Base-by-base conservation (phyloP, 2,113 vertebrate genomes). In the Raja brachyura region DNA sequence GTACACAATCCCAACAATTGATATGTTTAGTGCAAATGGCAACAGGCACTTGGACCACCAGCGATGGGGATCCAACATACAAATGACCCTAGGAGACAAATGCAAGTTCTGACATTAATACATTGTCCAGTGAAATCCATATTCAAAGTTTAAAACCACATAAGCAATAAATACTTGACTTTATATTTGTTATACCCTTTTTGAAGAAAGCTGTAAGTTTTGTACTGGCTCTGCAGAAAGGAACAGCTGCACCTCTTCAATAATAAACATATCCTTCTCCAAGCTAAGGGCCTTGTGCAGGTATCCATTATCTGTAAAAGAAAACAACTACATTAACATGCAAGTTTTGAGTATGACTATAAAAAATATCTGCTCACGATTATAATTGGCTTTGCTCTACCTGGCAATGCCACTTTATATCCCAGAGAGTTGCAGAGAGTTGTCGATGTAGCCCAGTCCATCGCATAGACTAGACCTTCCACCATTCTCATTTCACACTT, bases 281-380 rank as follows among this genome's bases (percentile, higher is more conserved):
- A 96, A 96, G 90, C 94, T 96, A 28, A 97, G 95, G 54, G 96
- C 96, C 93, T 97, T 97, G 94, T 97, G 97, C 94, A 98, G 93
- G 83, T 94, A 96, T 74, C 97, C 97, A 3, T 96, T 96, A 93
- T 96, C 97, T 97, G 86, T 33, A 61, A 93, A 93, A 94, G n/a
- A 93, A 31, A 8, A 59, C 13, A 48, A 5, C 54, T 61, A 59
- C 14, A 61, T 78, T 79, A 48, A 93, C 14, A 5, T 14, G 11
- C 66, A 92, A 31, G 63, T 90, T 70, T 70, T 20, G n/a, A 90
- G 39, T 70, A 63, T 70, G 28, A 14, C 31, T 18, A 5, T 88
- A 16, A 59, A 61, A 31, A 5, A 63, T 33, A 63, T 63, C 31
- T 31, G 10, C 75, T 14, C n/a, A 31, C 10, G 56, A 86, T 86